Evolutionary conservation across 2,113 vertebrate genomes (phyloP).

Genomic region (Grantiella picta): DNA sequence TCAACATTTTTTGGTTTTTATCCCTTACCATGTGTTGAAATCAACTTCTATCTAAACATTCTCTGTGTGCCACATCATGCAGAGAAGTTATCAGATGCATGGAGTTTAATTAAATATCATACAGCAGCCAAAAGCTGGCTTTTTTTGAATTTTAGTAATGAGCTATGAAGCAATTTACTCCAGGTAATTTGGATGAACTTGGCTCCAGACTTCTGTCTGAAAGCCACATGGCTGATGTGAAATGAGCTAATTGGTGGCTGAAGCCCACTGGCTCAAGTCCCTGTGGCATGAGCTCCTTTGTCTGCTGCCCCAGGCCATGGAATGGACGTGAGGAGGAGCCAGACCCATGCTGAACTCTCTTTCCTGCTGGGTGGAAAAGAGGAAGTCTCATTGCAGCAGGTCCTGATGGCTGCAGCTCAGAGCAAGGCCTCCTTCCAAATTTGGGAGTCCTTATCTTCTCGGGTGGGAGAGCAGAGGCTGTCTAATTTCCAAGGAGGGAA

Average conservation of each 20-base stretch:
- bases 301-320: not conserved
- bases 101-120: conserved; percentile 42
- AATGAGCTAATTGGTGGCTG: not conserved
- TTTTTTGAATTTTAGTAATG: conserved; percentile 34
- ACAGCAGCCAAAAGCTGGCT: conserved; percentile 8
- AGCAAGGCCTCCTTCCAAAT: not conserved
- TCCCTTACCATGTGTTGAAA: not conserved
- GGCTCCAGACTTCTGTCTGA: conserved; percentile 16
- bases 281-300: not conserved
- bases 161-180: conserved; percentile 40
- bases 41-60: not conserved
- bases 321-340: not conserved
- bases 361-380: not conserved
- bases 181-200: conserved; percentile 44
- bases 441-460: not conserved
- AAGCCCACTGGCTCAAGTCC: not conserved
- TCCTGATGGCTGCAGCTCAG: not conserved
- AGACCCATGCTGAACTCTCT: not conserved
- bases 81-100: not conserved
- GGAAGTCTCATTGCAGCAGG: not conserved
- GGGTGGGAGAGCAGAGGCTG: not conserved
- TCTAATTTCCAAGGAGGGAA: not conserved
- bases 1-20: not conserved
- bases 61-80: not conserved
- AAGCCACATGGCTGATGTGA: conserved; percentile 20